A percentile compares a stretch with the other conserved stretches of the same genome.
Conservation (phyloP, 2,113 vertebrate genomes). For the Copsychus sechellarum region DNA sequence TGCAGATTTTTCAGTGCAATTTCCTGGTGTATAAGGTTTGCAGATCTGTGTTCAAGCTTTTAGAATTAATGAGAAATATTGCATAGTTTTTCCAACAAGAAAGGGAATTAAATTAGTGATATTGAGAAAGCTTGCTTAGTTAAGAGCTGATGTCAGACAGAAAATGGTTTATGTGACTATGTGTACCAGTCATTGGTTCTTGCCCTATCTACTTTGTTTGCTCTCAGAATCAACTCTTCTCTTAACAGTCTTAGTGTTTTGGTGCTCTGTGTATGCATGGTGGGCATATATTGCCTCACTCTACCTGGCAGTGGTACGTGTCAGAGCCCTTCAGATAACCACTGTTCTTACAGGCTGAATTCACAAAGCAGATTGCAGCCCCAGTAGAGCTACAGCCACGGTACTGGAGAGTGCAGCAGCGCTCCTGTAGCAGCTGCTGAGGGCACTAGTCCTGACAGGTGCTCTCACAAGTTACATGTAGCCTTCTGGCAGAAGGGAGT, state of each 20-base stretch:
- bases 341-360: neutral
- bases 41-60: neutral
- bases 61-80: neutral
- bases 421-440: neutral
- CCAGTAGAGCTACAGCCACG: fast-evolving
- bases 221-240: neutral
- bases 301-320: neutral
- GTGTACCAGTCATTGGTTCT: neutral
- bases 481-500: neutral
- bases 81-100: neutral
- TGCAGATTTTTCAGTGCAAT: neutral
- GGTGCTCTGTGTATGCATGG: neutral
- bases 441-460: neutral
- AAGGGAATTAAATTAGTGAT: neutral
- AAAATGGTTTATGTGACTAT: neutral
- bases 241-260: neutral
- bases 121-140: neutral
- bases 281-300: neutral
- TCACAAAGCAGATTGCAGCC: neutral
- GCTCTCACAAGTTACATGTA: neutral
- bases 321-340: neutral
- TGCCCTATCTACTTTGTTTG: neutral
- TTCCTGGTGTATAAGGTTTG: neutral
- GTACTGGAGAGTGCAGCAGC: neutral
- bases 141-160: neutral